Percentiles rank a stretch among this genome's conserved stretches.
These are phyloP conservation scores for Andrena bicolor DNA, from an alignment of 2,888 invertebrate species.

Conservation along the genomic window DNA sequence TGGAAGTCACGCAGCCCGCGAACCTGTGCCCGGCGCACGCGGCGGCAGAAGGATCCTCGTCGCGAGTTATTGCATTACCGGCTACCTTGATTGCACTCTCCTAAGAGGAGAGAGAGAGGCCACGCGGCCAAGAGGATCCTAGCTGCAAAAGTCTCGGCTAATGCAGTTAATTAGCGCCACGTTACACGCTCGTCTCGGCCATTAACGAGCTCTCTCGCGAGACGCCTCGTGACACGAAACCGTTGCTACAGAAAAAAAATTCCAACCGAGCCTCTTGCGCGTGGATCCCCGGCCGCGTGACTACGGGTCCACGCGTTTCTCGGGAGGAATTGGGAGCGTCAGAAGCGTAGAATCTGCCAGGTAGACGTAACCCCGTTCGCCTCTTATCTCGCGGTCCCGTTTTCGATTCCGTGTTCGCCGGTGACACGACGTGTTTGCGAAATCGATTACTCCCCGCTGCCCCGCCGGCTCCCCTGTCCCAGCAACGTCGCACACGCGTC, in stretches of 20 bases:
- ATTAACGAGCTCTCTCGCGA: conserved; percentile 73
- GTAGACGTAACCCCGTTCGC: not conserved
- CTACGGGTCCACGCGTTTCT: no score
- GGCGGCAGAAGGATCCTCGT: conserved; percentile 35
- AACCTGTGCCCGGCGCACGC: conserved; percentile 20
- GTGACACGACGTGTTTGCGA: conserved; percentile 12
- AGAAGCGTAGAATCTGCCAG: not conserved
- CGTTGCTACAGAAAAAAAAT: not conserved
- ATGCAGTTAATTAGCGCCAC: conserved; percentile 78
- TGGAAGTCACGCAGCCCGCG: conserved; percentile 16
- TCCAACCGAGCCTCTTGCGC: not conserved
- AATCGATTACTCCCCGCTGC: conserved; percentile 32
- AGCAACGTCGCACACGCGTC: not conserved
- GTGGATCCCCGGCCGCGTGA: no score
- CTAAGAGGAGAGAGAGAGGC: conserved; percentile 35
- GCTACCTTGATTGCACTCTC: conserved; percentile 65
- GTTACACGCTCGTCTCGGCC: conserved; percentile 56
- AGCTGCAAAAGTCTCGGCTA: conserved; percentile 74
- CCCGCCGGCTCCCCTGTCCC: not conserved
- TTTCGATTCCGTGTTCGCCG: conserved; percentile 12
- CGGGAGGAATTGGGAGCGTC: no score
- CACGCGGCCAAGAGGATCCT: conserved; percentile 33
- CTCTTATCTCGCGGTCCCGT: not conserved
- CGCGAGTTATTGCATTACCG: conserved; percentile 71
- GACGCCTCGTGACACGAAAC: conserved; percentile 15